Conservation (phyloP, 2,797 vertebrate genomes). For the Malacoraja senta region DNA sequence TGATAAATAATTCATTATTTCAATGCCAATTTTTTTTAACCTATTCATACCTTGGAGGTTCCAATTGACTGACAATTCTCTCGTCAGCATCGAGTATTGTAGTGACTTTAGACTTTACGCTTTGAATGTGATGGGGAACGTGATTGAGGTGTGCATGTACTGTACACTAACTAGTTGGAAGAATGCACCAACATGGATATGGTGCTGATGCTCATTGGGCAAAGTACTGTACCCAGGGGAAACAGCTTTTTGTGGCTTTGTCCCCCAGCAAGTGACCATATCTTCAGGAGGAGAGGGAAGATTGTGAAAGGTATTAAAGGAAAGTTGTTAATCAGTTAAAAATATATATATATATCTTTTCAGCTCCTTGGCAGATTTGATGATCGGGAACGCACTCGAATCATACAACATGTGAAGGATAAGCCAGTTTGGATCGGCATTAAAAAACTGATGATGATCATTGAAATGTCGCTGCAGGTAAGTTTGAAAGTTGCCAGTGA, state of each 20-base stretch:
- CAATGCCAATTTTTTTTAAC: no score
- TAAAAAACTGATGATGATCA: slow-evolving; percentile 92
- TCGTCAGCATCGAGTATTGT: neutral
- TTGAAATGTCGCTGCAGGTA: slow-evolving; percentile 91
- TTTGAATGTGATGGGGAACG: neutral
- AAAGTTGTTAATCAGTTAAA: no score
- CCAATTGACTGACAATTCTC: neutral
- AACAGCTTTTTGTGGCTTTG: no score
- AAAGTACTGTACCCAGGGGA: no score
- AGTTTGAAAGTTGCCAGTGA: slow-evolving; percentile 43
- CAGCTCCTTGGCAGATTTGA: slow-evolving; percentile 86
- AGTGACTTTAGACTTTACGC: neutral
- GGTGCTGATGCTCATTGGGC: neutral
- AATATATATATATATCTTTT: no score
- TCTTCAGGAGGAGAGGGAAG: neutral
- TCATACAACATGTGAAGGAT: slow-evolving; percentile 73
- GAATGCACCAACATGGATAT: no score
- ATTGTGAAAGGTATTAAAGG: neutral
- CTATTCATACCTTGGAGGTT: neutral
- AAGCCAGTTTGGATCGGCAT: slow-evolving; percentile 79
- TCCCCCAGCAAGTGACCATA: neutral
- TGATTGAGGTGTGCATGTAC: no score
- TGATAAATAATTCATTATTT: neutral
- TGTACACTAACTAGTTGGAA: neutral
- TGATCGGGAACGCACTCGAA: slow-evolving; percentile 74